Evolutionary conservation across 2,888 invertebrate species (phyloP).

Genomic region (Pollenia griseotomentosa): DNA sequence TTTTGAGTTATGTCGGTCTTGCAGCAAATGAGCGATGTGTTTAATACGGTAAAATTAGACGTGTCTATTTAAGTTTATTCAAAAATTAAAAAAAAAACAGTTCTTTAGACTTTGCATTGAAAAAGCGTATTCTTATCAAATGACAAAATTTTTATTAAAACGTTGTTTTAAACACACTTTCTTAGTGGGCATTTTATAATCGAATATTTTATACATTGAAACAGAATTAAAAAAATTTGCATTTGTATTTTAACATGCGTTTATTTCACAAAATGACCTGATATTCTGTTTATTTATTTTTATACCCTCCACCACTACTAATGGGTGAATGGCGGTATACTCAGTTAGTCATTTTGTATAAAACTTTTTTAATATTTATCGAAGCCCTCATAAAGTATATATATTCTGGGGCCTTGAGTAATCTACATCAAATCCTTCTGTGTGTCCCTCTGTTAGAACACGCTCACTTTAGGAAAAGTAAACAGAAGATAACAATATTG

Average conservation of each 20-base stretch:
- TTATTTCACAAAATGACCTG: conserved; percentile 28
- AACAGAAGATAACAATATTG: no score
- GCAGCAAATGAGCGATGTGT: no score
- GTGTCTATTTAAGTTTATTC: neutral
- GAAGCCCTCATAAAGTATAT: no score
- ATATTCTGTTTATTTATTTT: neutral
- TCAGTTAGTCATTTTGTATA: no score
- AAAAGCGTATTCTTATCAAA: neutral
- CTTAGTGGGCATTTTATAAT: conserved; percentile 23
- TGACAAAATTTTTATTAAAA: conserved; percentile 35
- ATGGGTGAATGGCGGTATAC: no score
- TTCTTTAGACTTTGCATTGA: conserved; percentile 34
- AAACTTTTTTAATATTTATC: no score
- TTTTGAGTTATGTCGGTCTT: no score
- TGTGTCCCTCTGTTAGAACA: no score
- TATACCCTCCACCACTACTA: no score
- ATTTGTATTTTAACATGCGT: neutral
- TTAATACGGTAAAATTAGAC: neutral
- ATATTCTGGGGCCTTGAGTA: no score
- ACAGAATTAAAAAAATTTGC: neutral
- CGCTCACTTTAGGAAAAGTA: no score
- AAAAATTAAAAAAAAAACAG: neutral
- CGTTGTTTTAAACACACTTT: conserved; percentile 11
- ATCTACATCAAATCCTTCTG: no score
- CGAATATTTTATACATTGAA: conserved; percentile 23